Evolutionary conservation across 1,140 invertebrate genomes (phyloP), one percentile per base, ranked within the genome.

Genomic region (Lepidotrigona ventralis): DNA sequence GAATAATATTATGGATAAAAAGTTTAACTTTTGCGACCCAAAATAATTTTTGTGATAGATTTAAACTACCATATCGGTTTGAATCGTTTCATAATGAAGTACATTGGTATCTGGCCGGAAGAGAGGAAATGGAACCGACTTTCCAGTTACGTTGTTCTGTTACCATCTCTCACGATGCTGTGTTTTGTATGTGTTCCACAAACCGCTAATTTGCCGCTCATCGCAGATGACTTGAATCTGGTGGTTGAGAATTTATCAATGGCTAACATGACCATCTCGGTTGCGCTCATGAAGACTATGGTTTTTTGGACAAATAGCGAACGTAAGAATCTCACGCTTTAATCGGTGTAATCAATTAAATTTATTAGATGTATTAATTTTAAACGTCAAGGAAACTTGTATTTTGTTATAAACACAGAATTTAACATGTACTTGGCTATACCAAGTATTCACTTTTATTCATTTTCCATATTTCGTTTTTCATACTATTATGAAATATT

Each of bases 31-130:
- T 8, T 46, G 8, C 33, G 33, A 33, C 33, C 0, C 8, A 46
- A 46, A 46, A 46, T 46, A 46, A 8, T 11, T 46, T 46, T 46
- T 46, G 6, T 39, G 9, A 15, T 17, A 80, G 77, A 87, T 23
- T 68, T 80, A 5, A 54, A 73, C 1, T 81, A 86, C 5, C 53
- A 53, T 12, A 75, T 58, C 17, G 77, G 82, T 17, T 88, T 82
- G 81, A 86, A 88, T 33, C 26, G 71, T 54, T 84, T 86, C 51
- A 86, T 66, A 2, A 84, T 84, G 85, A 83, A 12, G 9, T 75
- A 81, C 74, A 39, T 88, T 5, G 86, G 85, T 15, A 77, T 86
- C 17, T 88, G 86, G 86, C 86, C 86, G 33, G 73, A 78, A 5
- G 73, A 86, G 15, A 83, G 77, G 17, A 64, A 21, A 39, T 60